Base-by-base conservation (phyloP, 2,797 vertebrate genomes). In the Dicrostonyx torquatus region DNA sequence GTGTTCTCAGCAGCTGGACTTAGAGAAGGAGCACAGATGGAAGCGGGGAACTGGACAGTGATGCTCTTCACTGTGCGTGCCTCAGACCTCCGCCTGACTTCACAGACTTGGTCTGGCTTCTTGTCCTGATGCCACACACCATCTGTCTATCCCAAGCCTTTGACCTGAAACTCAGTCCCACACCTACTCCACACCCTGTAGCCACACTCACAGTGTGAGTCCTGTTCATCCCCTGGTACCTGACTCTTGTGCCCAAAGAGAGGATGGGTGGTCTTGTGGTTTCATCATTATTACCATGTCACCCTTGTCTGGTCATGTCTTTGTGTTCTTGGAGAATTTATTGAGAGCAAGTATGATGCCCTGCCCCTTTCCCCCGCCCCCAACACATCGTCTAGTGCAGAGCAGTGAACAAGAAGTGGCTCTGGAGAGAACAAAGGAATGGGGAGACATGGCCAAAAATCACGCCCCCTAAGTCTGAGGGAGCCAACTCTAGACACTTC, bases 91-190 rank as follows among this genome's bases (percentile, higher is more conserved):
- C 13, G 29, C 55, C 37, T 37, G 37, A 58, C 64, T 73, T 58
- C 29, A 0, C 1, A 26, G 89, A 40, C 72, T 48, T 26, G 0
- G 58, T 4, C 17, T 22, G 20, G 82, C 66, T 66, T 53, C 0
- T 40, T 1, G 3, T 18, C 60, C 68, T 31, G 0, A 14, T 17
- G 37, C 3, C 12, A 13, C 43, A 6, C 0, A 1, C 34, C 15
- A 6, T 55, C 68, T 60, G 29, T 62, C 2, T 15, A 20, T 31
- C 76, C 48, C 31, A 80, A 43, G 48, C 29, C 43, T 48, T 91
- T 1, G 1, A 70, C 26, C 76, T 53, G 22, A 18, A 84, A 20
- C 58, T 79, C 43, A 37, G 60, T 6, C 40, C 60, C 24, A 12
- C 3, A 11, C 2, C 64, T 14, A 15, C 1, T 1, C n/a, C 34